phyloP scores from a whole-genome alignment of 2,797 vertebrate species.

The Sandelia bainsii region DNA sequence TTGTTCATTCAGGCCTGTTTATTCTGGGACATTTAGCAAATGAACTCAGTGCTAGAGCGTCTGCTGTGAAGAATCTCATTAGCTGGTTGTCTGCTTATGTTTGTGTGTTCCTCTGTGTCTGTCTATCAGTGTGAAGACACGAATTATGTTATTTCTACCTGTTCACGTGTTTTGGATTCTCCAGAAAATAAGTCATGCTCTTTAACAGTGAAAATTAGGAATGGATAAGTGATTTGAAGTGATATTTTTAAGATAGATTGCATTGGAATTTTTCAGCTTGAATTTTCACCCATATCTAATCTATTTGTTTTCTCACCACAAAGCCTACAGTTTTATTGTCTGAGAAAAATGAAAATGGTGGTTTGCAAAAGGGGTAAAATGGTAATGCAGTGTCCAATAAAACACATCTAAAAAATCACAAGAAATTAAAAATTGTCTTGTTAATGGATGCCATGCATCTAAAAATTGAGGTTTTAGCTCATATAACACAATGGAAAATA shows the following conservation, averaged over 20 bases:
- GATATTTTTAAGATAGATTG: neutral
- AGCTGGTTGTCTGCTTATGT: conserved; percentile 30
- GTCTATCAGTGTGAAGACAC: conserved; percentile 3
- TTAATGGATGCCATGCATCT: neutral
- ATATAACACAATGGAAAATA: neutral
- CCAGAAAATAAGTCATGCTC: neutral
- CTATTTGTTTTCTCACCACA: neutral
- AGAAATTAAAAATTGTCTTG: neutral
- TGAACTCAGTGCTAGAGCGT: conserved; percentile 13
- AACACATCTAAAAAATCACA: neutral
- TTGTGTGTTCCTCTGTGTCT: neutral
- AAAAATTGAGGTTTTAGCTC: neutral
- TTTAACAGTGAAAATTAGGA: neutral
- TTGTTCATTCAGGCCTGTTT: conserved; percentile 36
- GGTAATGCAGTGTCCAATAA: neutral
- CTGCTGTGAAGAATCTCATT: conserved; percentile 42
- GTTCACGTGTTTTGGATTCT: neutral
- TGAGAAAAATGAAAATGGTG: neutral
- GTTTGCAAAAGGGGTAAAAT: neutral
- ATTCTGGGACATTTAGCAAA: conserved; percentile 31
- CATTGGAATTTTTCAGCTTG: neutral
- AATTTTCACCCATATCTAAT: neutral
- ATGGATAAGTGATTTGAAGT: neutral
- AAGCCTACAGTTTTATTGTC: neutral
- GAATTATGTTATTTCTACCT: neutral